phyloP scores from a whole-genome alignment of 2,113 vertebrate genomes.

The Theristicus caerulescens region DNA sequence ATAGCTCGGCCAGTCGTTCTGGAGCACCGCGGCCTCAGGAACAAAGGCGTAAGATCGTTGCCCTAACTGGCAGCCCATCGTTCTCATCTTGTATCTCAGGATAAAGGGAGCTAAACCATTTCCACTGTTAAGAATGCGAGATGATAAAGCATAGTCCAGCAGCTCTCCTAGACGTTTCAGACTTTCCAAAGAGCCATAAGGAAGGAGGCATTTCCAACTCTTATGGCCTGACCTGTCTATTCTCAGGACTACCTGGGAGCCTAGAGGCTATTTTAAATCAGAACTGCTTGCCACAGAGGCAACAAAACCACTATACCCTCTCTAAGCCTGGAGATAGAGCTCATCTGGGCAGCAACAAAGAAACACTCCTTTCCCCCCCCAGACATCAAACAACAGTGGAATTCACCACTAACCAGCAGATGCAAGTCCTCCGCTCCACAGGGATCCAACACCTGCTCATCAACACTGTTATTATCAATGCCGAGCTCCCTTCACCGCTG shows the following conservation, averaged over 20 bases:
- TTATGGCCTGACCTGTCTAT: neutral
- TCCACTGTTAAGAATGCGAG: neutral
- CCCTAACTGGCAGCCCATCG: neutral
- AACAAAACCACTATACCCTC: neutral
- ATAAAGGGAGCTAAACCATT: neutral
- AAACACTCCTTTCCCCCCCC: fast-evolving
- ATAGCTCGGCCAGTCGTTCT: neutral
- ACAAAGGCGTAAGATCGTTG: fast-evolving
- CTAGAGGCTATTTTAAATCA: neutral
- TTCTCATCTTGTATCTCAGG: neutral
- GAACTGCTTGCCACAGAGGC: neutral
- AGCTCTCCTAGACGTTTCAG: neutral
- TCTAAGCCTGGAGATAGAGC: neutral
- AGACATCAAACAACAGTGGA: neutral
- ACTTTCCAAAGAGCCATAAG: neutral
- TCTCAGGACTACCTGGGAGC: neutral
- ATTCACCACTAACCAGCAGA: neutral
- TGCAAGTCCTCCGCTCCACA: neutral
- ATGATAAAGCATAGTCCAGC: neutral
- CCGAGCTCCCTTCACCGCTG: fast-evolving
- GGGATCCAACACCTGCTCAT: neutral
- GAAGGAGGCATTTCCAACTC: neutral
- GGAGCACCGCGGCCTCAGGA: neutral
- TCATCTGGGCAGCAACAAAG: no score
- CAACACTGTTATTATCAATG: fast-evolving